A percentile compares a stretch with the other conserved stretches of the same genome.
These are phyloP conservation scores for Perca flavescens DNA, from an alignment of 2,113 vertebrate genomes.

Conservation along the genomic window DNA sequence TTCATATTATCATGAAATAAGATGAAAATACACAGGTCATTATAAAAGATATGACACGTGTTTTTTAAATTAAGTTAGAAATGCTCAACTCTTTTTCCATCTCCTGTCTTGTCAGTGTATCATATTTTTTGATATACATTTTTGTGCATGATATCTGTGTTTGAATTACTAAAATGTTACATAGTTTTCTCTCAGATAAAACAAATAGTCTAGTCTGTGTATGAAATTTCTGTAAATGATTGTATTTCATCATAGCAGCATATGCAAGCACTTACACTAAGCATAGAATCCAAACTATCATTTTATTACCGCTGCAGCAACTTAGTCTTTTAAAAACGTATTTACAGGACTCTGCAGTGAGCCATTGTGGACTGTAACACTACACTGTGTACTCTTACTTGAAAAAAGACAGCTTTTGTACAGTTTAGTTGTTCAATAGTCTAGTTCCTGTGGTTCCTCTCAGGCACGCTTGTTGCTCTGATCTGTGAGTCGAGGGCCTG, in stretches of 20 bases:
- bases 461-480: slow-evolving; percentile 48
- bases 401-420: slow-evolving; percentile 25
- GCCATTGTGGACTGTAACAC: slow-evolving; percentile 3
- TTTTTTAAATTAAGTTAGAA: background rate
- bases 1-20: background rate
- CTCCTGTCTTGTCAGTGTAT: background rate
- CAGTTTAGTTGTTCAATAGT: slow-evolving; percentile 25
- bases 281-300: slow-evolving; percentile 21
- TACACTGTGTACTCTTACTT: slow-evolving; percentile 6
- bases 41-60: background rate
- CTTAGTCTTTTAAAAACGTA: slow-evolving; percentile 23
- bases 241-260: slow-evolving; percentile 6
- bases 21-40: background rate
- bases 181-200: background rate
- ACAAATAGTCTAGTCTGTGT: background rate
- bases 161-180: slow-evolving; percentile 1
- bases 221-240: slow-evolving; percentile 7
- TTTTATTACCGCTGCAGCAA: slow-evolving; percentile 13
- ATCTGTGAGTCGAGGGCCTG: slow-evolving; percentile 58
- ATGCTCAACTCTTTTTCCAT: slow-evolving; percentile 9
- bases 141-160: slow-evolving; percentile 7
- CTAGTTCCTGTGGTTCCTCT: slow-evolving; percentile 28
- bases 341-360: slow-evolving; percentile 4
- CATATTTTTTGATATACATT: background rate
- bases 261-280: slow-evolving; percentile 28